Evolutionary conservation across 92 coral and sea anemone species (phyloP), one percentile per base, ranked within the genome.

Genomic region (Umimayanthus chanpuru): DNA sequence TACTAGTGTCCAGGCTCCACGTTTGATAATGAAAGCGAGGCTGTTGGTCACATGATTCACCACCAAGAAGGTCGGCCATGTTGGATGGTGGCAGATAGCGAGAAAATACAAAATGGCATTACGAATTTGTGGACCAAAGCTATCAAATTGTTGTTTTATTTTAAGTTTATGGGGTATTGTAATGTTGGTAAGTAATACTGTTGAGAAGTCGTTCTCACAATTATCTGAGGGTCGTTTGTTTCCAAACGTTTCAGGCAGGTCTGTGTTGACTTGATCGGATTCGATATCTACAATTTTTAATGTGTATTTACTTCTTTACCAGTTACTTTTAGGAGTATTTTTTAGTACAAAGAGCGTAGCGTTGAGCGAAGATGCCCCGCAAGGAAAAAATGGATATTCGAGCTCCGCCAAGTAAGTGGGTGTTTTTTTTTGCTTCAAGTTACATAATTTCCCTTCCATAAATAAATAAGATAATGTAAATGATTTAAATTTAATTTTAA

Each of bases 81-180:
- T 92, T 92, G 82, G 88, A 79, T 86, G 83, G 38, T 38, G 16
- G 81, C 14, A 86, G 56, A n/a, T 32, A 74, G 67, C 40, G 26
- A 56, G 10, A 40, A 79, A 58, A 75, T 32, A 32, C 76, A 70
- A 5, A 73, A 86, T 84, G 89, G 88, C 92, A 92, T 87, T 89
- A 64, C 79, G 93, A 86, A 85, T 97, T 90, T 95, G 98, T 91
- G 98, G 98, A 44, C 98, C 99, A 30, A 97, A 97, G 81, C 53
- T 97, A 44, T 94, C 99, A 44, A 97, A 90, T 68, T 95, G 96
- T 86, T 97, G 98, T 88, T 95, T 95, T 88, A 81, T 97, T 73
- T 87, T 97, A 88, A 97, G 99, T 81, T 85, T 97, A 88, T 97
- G 99, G 99, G 99, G 99, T 64, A 92, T 95, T 65, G 85, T 97